Evolutionary conservation across 2,113 vertebrate genomes (phyloP).

Genomic region (Clinocottus analis): DNA sequence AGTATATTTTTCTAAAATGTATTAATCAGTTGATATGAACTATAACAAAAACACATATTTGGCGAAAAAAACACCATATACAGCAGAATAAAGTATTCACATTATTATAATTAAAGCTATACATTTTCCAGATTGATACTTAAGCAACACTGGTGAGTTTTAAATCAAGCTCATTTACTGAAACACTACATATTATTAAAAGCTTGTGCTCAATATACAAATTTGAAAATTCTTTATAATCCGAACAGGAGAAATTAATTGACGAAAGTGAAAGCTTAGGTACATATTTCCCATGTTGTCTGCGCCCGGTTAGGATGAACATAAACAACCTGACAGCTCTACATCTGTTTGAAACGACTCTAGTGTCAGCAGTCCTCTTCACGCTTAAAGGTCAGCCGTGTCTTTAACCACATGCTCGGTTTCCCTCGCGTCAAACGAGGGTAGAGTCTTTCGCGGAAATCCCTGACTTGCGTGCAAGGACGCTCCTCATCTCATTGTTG

Average conservation of each 20-base stretch:
- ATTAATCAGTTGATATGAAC: slow-evolving; percentile 40
- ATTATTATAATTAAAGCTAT: slow-evolving; percentile 33
- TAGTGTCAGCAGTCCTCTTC: neutral
- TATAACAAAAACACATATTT: slow-evolving; percentile 40
- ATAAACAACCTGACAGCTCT: slow-evolving; percentile 11
- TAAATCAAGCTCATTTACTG: slow-evolving; percentile 35
- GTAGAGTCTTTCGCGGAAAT: slow-evolving; percentile 89
- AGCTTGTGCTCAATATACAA: neutral
- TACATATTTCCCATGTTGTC: neutral
- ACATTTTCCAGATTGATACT: slow-evolving; percentile 33
- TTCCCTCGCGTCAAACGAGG: slow-evolving; percentile 84
- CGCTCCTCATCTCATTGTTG: slow-evolving; percentile 87
- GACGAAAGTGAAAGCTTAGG: no score
- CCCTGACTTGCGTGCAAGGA: slow-evolving; percentile 80
- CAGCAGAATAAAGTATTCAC: slow-evolving; percentile 50
- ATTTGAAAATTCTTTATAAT: slow-evolving; percentile 11
- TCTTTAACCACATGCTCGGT: neutral
- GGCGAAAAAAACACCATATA: slow-evolving; percentile 19
- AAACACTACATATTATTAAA: slow-evolving; percentile 32
- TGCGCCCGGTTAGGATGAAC: slow-evolving; percentile 24
- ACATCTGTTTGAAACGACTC: slow-evolving; percentile 12
- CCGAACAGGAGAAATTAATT: slow-evolving; percentile 3
- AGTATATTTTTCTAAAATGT: neutral
- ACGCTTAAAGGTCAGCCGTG: slow-evolving; percentile 4
- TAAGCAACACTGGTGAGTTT: slow-evolving; percentile 21